phyloP scores from a whole-genome alignment of 2,888 invertebrate species.

The Diarsia mendica region DNA sequence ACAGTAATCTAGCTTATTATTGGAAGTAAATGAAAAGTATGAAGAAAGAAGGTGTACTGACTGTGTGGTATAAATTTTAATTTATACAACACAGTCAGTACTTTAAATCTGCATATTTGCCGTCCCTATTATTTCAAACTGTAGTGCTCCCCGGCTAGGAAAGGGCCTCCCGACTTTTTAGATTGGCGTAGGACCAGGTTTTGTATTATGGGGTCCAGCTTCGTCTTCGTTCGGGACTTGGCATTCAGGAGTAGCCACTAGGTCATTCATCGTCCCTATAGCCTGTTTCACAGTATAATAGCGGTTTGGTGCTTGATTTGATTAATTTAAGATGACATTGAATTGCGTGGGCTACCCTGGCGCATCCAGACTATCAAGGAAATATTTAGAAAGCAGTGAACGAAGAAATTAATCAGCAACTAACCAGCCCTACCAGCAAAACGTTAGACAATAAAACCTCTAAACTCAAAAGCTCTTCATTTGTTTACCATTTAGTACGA shows the following conservation, averaged over 20 bases:
- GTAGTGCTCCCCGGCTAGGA: background rate
- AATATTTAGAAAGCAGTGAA: background rate
- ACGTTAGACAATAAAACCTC: conserved; percentile 42
- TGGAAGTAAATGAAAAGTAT: background rate
- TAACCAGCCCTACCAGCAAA: conserved; percentile 35
- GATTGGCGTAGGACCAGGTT: background rate
- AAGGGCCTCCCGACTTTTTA: background rate
- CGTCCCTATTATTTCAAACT: background rate
- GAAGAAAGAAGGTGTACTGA: too few relatives aligned
- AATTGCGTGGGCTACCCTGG: too few relatives aligned
- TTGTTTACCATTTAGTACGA: conserved; percentile 64
- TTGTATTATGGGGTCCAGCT: background rate
- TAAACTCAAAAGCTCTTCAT: conserved; percentile 54
- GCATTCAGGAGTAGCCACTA: background rate
- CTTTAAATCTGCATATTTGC: background rate
- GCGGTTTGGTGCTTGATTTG: background rate
- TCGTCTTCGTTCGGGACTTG: background rate
- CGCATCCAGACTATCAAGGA: background rate
- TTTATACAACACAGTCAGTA: too few relatives aligned
- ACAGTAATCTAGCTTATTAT: background rate
- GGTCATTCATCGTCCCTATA: background rate
- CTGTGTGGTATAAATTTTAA: background rate
- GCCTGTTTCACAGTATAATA: background rate
- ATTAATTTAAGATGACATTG: background rate
- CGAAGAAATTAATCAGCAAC: background rate